Conservation (phyloP, 2,797 vertebrate species). For the Lepidocolaptes lacrymiger region DNA sequence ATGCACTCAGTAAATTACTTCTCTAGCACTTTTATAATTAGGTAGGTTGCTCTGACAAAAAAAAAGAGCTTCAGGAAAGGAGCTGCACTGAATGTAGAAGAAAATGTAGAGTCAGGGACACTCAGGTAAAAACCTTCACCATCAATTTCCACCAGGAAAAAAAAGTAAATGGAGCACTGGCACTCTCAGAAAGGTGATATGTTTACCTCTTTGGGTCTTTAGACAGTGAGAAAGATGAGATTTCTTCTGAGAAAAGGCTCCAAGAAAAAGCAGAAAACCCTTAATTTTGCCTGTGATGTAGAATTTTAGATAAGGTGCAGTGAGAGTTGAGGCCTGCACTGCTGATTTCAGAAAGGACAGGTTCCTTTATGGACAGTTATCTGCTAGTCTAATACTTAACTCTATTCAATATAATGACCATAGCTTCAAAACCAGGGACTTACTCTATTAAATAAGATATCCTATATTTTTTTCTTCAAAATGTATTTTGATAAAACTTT, state of each 20-base stretch:
- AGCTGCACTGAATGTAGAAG: not conserved
- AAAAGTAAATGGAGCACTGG: not conserved
- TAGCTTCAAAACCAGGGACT: not conserved
- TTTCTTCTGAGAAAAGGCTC: not conserved
- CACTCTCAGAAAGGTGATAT: not conserved
- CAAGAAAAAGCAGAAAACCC: not conserved
- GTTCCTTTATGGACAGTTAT: not conserved
- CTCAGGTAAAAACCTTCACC: not conserved
- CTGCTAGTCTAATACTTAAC: not conserved
- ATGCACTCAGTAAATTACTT: not conserved
- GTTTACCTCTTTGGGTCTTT: not conserved
- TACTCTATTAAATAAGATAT: not conserved
- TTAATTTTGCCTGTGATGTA: not conserved
- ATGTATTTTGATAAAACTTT: not conserved
- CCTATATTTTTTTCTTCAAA: not conserved
- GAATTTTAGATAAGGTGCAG: not conserved
- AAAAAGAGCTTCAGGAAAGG: not conserved
- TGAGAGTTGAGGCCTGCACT: not conserved
- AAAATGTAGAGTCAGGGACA: not conserved
- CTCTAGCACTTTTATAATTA: not conserved
- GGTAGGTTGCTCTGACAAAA: not conserved
- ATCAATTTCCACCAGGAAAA: not conserved
- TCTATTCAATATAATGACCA: not conserved
- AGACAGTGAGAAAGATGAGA: not conserved
- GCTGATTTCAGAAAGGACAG: not conserved